These are phyloP conservation scores for Hydra vulgaris DNA, from an alignment of 30 jellyfish, hydroid and myxozoan species.

Conservation along the genomic window DNA sequence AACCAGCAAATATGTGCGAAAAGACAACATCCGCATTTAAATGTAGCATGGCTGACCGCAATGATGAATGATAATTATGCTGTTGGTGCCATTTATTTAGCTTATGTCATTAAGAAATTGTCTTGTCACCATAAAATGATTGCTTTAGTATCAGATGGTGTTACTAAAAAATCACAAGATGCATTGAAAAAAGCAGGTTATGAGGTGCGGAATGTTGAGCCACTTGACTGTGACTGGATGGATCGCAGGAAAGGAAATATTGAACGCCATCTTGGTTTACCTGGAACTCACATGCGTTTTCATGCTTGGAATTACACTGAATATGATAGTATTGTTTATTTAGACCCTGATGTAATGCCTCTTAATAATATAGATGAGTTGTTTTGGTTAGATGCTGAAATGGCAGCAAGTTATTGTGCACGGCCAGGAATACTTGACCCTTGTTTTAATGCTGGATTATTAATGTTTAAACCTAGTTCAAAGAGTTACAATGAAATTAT, in stretches of 20 bases:
- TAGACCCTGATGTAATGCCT: slow-evolving; percentile 91
- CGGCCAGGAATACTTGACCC: slow-evolving; percentile 95
- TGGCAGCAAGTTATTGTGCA: slow-evolving; percentile 89
- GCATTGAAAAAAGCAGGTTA: slow-evolving; percentile 76
- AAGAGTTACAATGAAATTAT: slow-evolving; percentile 47
- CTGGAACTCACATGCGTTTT: slow-evolving; percentile 96
- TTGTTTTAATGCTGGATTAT: slow-evolving; percentile 90
- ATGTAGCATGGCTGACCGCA: slow-evolving; percentile 90
- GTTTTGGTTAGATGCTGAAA: slow-evolving; percentile 70
- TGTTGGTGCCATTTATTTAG: slow-evolving; percentile 74
- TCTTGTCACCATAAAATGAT: slow-evolving; percentile 84
- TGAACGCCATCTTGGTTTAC: slow-evolving; percentile 74
- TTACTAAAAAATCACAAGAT: slow-evolving; percentile 38
- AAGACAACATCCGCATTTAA: slow-evolving; percentile 15
- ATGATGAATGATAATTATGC: slow-evolving; percentile 94
- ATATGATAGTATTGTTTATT: slow-evolving; percentile 46
- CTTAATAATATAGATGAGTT: slow-evolving; percentile 64
- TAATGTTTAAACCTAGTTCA: slow-evolving; percentile 58
- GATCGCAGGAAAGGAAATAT: slow-evolving; percentile 68
- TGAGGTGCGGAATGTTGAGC: slow-evolving; percentile 79
- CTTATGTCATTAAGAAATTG: slow-evolving; percentile 44
- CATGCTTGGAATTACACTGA: slow-evolving; percentile 92
- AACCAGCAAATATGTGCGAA: slow-evolving; percentile 40
- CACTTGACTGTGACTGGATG: slow-evolving; percentile 97
- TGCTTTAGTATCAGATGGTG: slow-evolving; percentile 79